A percentile compares a stretch with the other conserved stretches of the same genome.
phyloP scores from a whole-genome alignment of 2,113 vertebrate species.

The Oreochromis niloticus region DNA sequence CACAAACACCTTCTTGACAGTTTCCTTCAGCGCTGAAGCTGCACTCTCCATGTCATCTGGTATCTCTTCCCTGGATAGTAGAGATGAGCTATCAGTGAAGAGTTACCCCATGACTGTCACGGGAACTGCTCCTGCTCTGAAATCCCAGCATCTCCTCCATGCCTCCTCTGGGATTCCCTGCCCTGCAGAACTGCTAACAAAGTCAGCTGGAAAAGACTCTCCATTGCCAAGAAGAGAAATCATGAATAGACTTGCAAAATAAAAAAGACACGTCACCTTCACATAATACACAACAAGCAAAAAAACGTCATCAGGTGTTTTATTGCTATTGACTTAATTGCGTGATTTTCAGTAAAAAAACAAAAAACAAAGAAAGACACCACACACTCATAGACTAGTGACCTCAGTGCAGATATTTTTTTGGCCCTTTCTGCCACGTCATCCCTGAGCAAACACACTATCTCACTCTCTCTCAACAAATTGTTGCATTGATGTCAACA shows the following conservation, averaged over 20 bases:
- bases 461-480: background rate
- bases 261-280: background rate
- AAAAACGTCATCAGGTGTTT: background rate
- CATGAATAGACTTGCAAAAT: background rate
- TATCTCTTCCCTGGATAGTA: background rate
- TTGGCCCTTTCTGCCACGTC: background rate
- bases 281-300: background rate
- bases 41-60: background rate
- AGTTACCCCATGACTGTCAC: background rate
- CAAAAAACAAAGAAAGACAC: background rate
- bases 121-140: background rate
- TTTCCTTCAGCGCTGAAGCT: background rate
- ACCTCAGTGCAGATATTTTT: background rate
- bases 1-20: background rate
- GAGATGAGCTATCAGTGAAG: background rate
- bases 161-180: background rate
- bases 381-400: background rate
- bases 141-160: background rate
- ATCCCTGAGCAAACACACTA: background rate
- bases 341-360: background rate
- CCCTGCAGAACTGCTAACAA: background rate
- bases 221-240: background rate
- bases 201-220: background rate
- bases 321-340: background rate
- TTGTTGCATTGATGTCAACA: background rate